phyloP scores from a whole-genome alignment of 2,797 vertebrate species.

The Gymnoscopelus braueri region DNA sequence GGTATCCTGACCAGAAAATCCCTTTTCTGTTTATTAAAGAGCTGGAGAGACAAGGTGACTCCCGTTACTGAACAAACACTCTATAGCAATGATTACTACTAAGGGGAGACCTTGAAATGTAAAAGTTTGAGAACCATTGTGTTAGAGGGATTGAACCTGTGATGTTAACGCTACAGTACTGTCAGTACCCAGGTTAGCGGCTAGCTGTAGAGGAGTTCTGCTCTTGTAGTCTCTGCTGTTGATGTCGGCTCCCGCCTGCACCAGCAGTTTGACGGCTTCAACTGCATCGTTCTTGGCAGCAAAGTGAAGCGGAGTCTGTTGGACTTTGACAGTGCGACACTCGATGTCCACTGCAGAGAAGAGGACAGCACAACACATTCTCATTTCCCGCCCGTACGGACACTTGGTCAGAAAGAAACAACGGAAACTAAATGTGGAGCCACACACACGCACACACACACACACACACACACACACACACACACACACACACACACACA shows the following conservation, averaged over 20 bases:
- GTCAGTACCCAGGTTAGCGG: conserved; percentile 57
- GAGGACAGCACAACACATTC: not conserved
- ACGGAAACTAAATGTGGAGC: too few relatives aligned
- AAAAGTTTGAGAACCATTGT: too few relatives aligned
- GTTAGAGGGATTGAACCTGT: too few relatives aligned
- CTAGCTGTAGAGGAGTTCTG: conserved; percentile 75
- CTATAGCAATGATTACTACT: too few relatives aligned
- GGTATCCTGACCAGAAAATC: too few relatives aligned
- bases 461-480: not conserved
- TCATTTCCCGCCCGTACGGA: too few relatives aligned
- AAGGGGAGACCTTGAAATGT: too few relatives aligned
- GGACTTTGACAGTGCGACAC: conserved; percentile 57
- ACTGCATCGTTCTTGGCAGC: conserved; percentile 75
- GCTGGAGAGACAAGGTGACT: too few relatives aligned
- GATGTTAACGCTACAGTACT: too few relatives aligned
- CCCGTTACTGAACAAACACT: too few relatives aligned
- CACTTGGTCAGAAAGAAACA: too few relatives aligned
- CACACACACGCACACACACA: not conserved
- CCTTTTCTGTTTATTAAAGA: too few relatives aligned
- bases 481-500: not conserved
- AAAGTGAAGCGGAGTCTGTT: conserved; percentile 76
- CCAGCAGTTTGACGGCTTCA: conserved; percentile 55
- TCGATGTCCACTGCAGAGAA: conserved; percentile 58
- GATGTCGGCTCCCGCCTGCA: conserved; percentile 63
- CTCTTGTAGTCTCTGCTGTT: conserved; percentile 68